Evolutionary conservation across 1,140 invertebrate species (phyloP).

Genomic region (Drosophila pruinosa): DNA sequence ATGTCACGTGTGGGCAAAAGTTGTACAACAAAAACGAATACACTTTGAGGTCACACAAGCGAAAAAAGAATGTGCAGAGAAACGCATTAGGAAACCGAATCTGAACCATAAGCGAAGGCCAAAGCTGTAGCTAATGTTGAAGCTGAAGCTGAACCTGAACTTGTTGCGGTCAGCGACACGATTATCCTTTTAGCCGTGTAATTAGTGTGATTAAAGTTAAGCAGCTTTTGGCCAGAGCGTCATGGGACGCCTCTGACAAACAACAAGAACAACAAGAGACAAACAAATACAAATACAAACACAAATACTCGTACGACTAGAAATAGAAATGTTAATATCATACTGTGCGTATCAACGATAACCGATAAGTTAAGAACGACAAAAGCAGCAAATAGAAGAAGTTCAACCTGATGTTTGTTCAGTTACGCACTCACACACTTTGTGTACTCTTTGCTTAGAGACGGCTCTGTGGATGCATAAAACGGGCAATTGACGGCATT

Average conservation of each 20-base stretch:
- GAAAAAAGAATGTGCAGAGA: constrained; percentile 1
- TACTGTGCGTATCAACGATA: constrained; percentile 1
- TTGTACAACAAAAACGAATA: background rate
- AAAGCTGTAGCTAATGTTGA: background rate
- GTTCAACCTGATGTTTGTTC: constrained; percentile 18
- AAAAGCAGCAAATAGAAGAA: constrained; percentile 30
- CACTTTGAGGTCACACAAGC: background rate
- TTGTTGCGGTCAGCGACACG: constrained; percentile 69
- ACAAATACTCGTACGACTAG: background rate
- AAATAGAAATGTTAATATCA: constrained; percentile 5
- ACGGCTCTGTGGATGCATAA: constrained; percentile 53
- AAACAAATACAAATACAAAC: constrained; percentile 1
- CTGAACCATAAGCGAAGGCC: background rate
- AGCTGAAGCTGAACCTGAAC: constrained; percentile 14
- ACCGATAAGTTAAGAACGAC: background rate
- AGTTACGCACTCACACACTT: constrained; percentile 37
- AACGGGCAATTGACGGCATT: constrained; percentile 72
- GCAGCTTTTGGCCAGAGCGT: constrained; percentile 33
- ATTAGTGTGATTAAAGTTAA: constrained; percentile 80
- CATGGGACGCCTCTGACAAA: constrained; percentile 19
- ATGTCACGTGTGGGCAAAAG: background rate
- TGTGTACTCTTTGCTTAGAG: constrained; percentile 12
- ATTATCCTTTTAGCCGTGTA: constrained; percentile 81
- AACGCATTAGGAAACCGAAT: constrained; percentile 49
- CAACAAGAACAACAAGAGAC: background rate